Evolutionary conservation across 2,797 vertebrate genomes (phyloP).

Genomic region (Eulemur albifrons): DNA sequence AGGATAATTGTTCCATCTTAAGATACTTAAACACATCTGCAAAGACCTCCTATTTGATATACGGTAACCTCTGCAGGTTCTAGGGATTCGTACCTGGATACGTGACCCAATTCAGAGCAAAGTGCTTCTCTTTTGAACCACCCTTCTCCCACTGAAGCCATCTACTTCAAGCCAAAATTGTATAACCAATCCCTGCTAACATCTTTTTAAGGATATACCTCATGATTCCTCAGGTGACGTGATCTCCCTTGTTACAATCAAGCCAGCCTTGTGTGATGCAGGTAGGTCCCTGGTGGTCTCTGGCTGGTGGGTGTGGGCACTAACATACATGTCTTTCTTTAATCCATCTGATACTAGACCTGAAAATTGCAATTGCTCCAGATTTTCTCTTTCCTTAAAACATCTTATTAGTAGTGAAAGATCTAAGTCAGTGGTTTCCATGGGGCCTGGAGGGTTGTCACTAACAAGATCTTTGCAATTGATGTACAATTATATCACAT

Average conservation of each 20-base stretch:
- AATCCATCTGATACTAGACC: neutral
- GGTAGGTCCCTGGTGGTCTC: neutral
- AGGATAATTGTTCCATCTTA: neutral
- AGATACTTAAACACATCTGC: neutral
- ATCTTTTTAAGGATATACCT: neutral
- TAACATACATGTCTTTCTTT: neutral
- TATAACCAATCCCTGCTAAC: neutral
- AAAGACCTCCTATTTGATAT: neutral
- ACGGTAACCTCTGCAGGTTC: neutral
- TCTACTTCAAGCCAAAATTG: neutral
- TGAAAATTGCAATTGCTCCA: neutral
- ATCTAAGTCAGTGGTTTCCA: neutral
- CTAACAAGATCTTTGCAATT: constrained; percentile 62
- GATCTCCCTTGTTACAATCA: neutral
- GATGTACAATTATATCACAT: constrained; percentile 70
- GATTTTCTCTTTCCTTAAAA: neutral
- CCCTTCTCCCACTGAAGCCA: neutral
- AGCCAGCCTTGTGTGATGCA: neutral
- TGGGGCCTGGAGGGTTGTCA: neutral
- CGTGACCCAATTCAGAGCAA: neutral
- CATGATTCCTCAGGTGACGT: neutral
- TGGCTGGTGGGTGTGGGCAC: neutral
- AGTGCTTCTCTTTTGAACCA: neutral
- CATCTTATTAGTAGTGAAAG: neutral
- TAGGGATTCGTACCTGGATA: neutral